Evolutionary conservation across 1,140 invertebrate species (phyloP).

Genomic region (Pteromalus puparum): DNA sequence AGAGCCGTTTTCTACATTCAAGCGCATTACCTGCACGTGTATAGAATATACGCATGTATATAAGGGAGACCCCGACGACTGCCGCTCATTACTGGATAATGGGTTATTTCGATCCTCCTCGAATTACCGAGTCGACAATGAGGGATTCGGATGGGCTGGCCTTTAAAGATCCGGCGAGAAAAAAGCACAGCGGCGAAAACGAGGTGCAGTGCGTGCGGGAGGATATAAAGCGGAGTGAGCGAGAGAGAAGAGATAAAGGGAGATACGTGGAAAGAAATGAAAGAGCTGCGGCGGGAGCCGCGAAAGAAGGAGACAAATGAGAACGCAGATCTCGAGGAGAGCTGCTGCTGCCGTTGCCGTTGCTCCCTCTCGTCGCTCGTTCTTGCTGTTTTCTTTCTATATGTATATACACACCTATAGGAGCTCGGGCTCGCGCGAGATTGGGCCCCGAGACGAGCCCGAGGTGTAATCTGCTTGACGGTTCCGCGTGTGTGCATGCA

Average conservation of each 20-base stretch:
- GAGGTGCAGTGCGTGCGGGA: background rate
- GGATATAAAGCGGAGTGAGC: background rate
- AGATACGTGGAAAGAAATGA: conserved; percentile 47
- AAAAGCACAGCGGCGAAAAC: background rate
- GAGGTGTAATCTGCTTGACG: conserved; percentile 4
- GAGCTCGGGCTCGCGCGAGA: background rate
- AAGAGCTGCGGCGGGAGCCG: conserved; percentile 19
- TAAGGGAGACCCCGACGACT: conserved; percentile 51
- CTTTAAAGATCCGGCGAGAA: conserved; percentile 38
- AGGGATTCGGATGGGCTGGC: conserved; percentile 61
- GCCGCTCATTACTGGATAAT: conserved; percentile 70
- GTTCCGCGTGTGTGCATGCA: conserved; percentile 2
- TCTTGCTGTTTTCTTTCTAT: conserved; percentile 33
- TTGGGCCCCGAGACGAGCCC: background rate
- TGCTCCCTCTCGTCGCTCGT: conserved; percentile 16
- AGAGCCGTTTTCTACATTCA: conserved; percentile 1
- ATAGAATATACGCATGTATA: background rate
- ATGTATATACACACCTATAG: no score
- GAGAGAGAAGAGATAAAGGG: conserved; percentile 34
- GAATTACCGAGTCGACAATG: conserved; percentile 71
- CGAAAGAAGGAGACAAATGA: conserved; percentile 51
- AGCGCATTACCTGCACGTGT: background rate
- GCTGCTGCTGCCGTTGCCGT: background rate
- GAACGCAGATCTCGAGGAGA: conserved; percentile 48
- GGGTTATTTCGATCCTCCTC: conserved; percentile 71